Base-by-base conservation (phyloP, 2,888 invertebrate genomes). In the Leucania comma region DNA sequence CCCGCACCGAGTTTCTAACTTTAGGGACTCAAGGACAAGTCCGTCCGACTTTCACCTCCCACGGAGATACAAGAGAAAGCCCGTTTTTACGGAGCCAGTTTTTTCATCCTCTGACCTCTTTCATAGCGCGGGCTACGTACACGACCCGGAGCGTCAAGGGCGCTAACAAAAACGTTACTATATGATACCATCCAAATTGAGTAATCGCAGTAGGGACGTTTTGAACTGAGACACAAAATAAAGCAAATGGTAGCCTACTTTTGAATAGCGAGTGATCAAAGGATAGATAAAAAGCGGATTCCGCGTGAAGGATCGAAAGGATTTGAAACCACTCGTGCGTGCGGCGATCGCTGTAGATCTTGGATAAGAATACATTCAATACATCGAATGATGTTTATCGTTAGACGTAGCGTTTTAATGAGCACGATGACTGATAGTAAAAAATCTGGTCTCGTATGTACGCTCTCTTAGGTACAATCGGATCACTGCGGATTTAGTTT, bases 1-100 rank as follows among this genome's bases (percentile, higher is more conserved):
- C 79, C 87, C 89, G 87, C 87, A 80, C 65, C 72, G 68, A 84
- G 88, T 87, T 88, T 84, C 82, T 88, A 82, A 88, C 85, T 85
- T 83, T 86, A 87, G 90, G 87, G 87, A 81, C 87, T 90, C 94
- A 94, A 94, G 94, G 94, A 92, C 93, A 92, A 87, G 84, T 9
- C 70, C 75, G 85, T 77, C 88, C 78, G 87, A 93, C 95, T 95
- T 95, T 95, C 95, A 94, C 95, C 93, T 90, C 91, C 89, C 91
- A 91, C 92, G 86, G 87, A 89, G 89, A 88, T 86, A 87, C 63
- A 78, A 86, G 88, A 92, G 95, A 94, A 94, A 94, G 92, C 90
- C 81, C 75, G 83, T 72, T 86, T 85, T 84, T 88, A 85, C 80
- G 81, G 76, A 87, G 85, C 87, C 80, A 81, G 87, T 86, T 89